Evolutionary conservation across 2,113 vertebrate genomes (phyloP), one percentile per base, ranked within the genome.

Genomic region (Poecilia latipinna): DNA sequence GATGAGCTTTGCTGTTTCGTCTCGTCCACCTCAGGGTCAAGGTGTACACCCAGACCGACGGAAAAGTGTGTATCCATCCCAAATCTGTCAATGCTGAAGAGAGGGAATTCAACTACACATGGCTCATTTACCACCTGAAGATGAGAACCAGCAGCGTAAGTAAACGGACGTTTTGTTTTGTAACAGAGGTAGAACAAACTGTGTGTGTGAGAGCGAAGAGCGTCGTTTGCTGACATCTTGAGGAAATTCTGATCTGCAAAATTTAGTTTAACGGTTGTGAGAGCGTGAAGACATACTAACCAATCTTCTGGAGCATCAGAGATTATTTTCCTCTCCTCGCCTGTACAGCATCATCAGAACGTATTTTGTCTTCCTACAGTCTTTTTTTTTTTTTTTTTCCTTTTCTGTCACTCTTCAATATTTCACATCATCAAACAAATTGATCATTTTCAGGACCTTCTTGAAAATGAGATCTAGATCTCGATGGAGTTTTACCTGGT

Each of bases 121-220:
- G 98, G 98, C 96, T 99, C 2, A 96, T 99, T 89, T 99, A 99
- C 87, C 98, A 99, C 83, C 92, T 99, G 72, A 99, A 99, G 95
- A 99, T 99, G 98, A 96, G 95, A 79, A 99, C 98, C 2, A 99
- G 95, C 87, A 98, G 96, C 2, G 98, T 99, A 90, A 95, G 98
- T 96, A 74, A 63, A 29, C 32, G 31, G 68, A 32, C 4, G 3
- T 61, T 33, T 3, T 68, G 42, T 6, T 13, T 5, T 7, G 2
- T 29, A 17, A 15, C 37, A 29, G 31, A 3, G 12, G 17, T 42
- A 26, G 15, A 7, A 12, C 1, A 2, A 15, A 29, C 13, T 15
- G 12, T 11, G 44, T 32, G 62, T 32, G 62, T 28, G 33, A 10
- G 35, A 57, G 2, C 24, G 7, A 62, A 31, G 26, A 5, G 29